Evolutionary conservation across 2,888 invertebrate species (phyloP), one percentile per base, ranked within the genome.

Genomic region (Drosophila mayaguana): DNA sequence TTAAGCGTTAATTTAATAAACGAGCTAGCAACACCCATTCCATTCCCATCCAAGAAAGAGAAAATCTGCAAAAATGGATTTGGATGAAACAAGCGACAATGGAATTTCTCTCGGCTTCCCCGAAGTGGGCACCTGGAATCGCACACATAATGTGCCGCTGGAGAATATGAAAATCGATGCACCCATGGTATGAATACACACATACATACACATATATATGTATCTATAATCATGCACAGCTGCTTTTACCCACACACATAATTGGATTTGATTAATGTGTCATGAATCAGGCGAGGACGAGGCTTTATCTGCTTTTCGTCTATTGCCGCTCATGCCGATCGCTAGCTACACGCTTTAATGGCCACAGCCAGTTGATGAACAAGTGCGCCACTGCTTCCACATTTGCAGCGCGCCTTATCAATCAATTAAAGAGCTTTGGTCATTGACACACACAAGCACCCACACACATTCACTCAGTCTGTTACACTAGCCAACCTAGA

Each of bases 81-180:
- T 81, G 69, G 92, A 91, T 70, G 91, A 90, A 50, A 75, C 79
- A 14, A 91, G 89, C 53, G 88, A 86, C 64, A 85, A 90, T 68
- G 75, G 76, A 53, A 91, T 91, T 53, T 70, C 81, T 14, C 61
- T 84, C 53, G 91, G 92, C 2, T 92, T 92, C 60, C 90, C 92
- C 18, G 91, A 92, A 75, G 89, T 93, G 55, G 93, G 93, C 59
- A 93, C 92, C 92, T 95, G 95, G 95, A 95, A 95, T 91, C 94
- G 93, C 73, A 94, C 95, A 38, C 94, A 95, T 66, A 93, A 94
- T 91, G 94, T 95, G 82, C 93, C 94, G 75, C 92, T 95, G 80
- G 95, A 96, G 81, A 95, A 96, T 89, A 94, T 96, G 81, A 95
- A 95, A 92, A 95, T 96, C 95, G 97, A 97, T 93, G 95, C 96